Evolutionary conservation across 1,140 invertebrate genomes (phyloP), one percentile per base, ranked within the genome.

Genomic region (Rhopalosiphum maidis): DNA sequence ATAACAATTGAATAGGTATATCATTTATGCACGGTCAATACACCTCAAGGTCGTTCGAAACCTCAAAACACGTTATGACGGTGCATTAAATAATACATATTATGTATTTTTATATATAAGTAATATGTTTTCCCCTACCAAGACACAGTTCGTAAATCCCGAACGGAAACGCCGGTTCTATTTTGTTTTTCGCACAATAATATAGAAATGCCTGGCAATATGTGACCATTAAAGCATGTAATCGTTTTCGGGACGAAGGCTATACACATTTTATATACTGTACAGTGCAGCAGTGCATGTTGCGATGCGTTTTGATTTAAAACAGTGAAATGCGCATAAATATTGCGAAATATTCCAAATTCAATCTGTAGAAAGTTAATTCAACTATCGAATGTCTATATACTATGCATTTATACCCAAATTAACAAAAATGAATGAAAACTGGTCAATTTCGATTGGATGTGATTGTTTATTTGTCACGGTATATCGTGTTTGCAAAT

Each of bases 171-270:
- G 55, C n/a, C 46, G 87, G 87, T 89, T 51, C 43, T 89, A 89
- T 90, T 90, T 41, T 90, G 41, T 55, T 90, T 90, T 90, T 90
- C 51, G 51, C 54, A n/a, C 37, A 41, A 77, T 91, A 41, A 77
- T 91, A 46, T 91, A 68, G 55, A 77, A 91, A 91, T 91, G 35
- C 55, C 90, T 91, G 41, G 30, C 55, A 37, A 77, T 91, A 91
- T 77, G 41, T 77, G 90, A 55, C 90, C 90, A 77, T 91, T 91
- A 91, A 91, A 91, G 35, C 90, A 91, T 91, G 90, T 91, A 91
- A 91, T 91, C 90, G 90, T 77, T 91, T 91, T 91, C 25, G 41
- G 37, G 41, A 91, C 60, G 60, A 91, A 91, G 90, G 90, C 41
- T 91, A 91, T n/a, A 87, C n/a, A n/a, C 43, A 9, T 90, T 18